These are phyloP conservation scores for Laticauda laticaudata DNA, from an alignment of 2,113 vertebrate genomes.

Conservation along the genomic window DNA sequence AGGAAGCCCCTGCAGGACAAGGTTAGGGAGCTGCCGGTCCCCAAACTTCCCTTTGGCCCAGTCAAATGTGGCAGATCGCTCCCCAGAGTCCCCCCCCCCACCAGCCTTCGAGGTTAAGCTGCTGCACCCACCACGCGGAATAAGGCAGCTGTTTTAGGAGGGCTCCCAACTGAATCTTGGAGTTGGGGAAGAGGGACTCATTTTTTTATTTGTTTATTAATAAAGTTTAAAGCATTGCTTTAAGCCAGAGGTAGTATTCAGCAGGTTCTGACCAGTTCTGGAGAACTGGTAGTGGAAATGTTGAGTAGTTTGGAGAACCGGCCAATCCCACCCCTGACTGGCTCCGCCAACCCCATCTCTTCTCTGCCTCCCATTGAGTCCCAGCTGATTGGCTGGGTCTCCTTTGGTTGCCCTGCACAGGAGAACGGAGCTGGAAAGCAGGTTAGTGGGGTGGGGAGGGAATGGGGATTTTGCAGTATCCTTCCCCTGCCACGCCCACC, in stretches of 20 bases:
- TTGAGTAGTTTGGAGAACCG: too few species aligned
- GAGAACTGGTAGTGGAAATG: too few species aligned
- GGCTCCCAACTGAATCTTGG: not conserved
- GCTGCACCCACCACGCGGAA: not conserved
- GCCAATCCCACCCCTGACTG: too few species aligned
- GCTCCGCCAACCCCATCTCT: too few species aligned
- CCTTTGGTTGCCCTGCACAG: too few species aligned
- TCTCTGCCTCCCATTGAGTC: too few species aligned
- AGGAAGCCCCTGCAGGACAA: not conserved
- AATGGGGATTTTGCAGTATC: too few species aligned
- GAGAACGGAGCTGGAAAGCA: too few species aligned
- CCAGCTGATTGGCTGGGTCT: too few species aligned
- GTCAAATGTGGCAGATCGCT: not conserved
- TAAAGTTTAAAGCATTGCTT: not conserved
- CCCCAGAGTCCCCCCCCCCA: not conserved
- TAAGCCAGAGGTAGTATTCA: not conserved
- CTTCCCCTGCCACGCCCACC: too few species aligned
- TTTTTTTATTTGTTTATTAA: not conserved
- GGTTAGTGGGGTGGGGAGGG: too few species aligned
- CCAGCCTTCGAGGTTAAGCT: not conserved
- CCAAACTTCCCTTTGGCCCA: not conserved
- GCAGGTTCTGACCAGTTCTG: too few species aligned
- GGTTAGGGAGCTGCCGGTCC: not conserved
- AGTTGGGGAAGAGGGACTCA: not conserved
- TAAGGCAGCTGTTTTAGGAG: not conserved